Evolutionary conservation across 2,797 vertebrate genomes (phyloP), one percentile per base, ranked within the genome.

Genomic region (Xerus rutilus): DNA sequence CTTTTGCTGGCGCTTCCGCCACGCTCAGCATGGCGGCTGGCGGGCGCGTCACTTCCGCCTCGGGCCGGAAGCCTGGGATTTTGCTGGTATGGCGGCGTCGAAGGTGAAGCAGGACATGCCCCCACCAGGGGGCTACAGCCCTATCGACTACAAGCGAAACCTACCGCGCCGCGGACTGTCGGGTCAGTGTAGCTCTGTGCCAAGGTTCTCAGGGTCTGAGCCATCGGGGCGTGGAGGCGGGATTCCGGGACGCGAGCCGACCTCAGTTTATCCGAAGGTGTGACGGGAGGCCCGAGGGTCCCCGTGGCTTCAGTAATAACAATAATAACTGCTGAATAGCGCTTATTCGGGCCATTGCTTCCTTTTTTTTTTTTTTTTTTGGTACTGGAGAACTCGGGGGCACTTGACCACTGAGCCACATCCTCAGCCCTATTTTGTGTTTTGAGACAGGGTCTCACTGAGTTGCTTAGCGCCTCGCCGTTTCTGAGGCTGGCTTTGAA

Each of bases 91-190:
- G 99, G 99, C 99, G 98, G 98, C 99, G 47, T 98, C 98, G 98
- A 99, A 99, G 99, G 99, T 99, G 99, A 99, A 99, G 99, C 99
- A 99, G 99, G 99, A 99, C 99, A 99, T 99, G 99, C 98, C 99
- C 96, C 99, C 99, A 25, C 92, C 98, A 21, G 99, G 99, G 93
- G 99, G 99, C 5, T 99, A 99, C 95, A 99, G 98, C 4, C 96
- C 99, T 4, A 97, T 99, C 79, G 99, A 99, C 95, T 99, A 99
- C 97, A 99, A 99, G 65, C 98, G 99, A 98, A 99, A 99, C 97
- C 98, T 99, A 1, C 99, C 99, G 15, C 99, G 99, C 89, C 98
- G 99, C 77, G 99, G 99, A 92, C 90, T 99, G 81, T 99, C 99
- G 49, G 99, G 99, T 99, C 97, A 97, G 98, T 97, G 91, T 84